Evolutionary conservation across 1,140 invertebrate genomes (phyloP).

Genomic region (Bombyx mandarina): DNA sequence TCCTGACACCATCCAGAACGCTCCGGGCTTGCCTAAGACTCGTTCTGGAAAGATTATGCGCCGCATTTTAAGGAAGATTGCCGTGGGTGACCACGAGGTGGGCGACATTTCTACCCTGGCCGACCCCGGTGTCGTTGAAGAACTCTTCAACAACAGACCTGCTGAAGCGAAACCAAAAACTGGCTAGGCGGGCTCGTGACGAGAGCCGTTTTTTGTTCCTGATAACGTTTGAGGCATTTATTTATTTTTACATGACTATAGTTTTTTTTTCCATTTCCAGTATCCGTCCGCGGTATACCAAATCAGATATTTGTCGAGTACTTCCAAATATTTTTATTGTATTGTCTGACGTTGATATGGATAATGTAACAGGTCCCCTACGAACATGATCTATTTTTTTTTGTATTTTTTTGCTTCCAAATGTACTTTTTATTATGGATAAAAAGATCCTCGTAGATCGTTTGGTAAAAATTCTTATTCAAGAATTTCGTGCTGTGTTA

Average conservation of each 20-base stretch:
- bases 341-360: background rate
- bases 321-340: background rate
- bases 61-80: constrained; percentile 93
- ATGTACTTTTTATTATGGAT: too few relatives aligned
- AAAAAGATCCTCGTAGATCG: too few relatives aligned
- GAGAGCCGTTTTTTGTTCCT: constrained; percentile 12
- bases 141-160: constrained; percentile 82
- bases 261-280: background rate
- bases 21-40: constrained; percentile 95
- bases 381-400: too few relatives aligned
- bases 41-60: constrained; percentile 99
- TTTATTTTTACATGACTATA: background rate
- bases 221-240: constrained; percentile 3
- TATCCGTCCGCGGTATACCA: constrained; percentile 1
- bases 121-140: constrained; percentile 87
- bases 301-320: background rate
- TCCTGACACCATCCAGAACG: constrained; percentile 94
- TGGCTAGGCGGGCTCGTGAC: background rate
- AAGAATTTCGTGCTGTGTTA: too few relatives aligned
- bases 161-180: constrained; percentile 3
- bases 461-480: too few relatives aligned
- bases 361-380: too few relatives aligned
- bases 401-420: too few relatives aligned
- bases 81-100: constrained; percentile 87
- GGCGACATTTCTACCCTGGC: constrained; percentile 95